These are phyloP conservation scores for Mungos mungo DNA, from an alignment of 2,113 vertebrate species.

Conservation along the genomic window DNA sequence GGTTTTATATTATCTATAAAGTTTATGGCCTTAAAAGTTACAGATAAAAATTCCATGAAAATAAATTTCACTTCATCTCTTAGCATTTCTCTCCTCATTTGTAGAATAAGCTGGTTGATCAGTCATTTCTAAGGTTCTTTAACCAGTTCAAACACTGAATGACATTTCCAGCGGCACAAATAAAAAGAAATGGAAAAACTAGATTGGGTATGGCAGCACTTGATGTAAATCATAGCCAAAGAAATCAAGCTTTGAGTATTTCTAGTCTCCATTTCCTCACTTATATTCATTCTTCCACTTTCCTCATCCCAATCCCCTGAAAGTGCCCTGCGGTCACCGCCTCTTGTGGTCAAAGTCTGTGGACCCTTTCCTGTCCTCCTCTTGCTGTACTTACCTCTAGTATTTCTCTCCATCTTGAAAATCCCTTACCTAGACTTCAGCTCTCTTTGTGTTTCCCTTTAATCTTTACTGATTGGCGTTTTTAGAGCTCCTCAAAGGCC, in stretches of 20 bases:
- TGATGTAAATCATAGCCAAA: neutral
- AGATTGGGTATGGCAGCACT: neutral
- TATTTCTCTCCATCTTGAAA: neutral
- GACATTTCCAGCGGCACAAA: neutral
- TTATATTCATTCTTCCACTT: neutral
- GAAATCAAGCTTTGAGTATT: neutral
- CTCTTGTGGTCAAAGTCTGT: neutral
- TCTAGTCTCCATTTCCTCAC: neutral
- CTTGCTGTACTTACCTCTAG: neutral
- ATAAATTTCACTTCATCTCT: neutral
- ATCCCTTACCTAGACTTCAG: neutral
- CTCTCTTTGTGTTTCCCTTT: neutral
- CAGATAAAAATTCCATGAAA: neutral
- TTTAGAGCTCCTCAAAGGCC: neutral
- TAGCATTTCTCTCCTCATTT: neutral
- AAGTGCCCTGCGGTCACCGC: neutral
- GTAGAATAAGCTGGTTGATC: neutral
- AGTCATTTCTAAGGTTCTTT: neutral
- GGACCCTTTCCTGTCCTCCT: neutral
- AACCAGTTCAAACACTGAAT: neutral
- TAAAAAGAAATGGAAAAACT: neutral
- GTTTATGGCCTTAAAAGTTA: neutral
- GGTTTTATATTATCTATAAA: neutral
- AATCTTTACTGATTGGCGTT: neutral
- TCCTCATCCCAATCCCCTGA: neutral